Evolutionary conservation across 2,797 vertebrate species (phyloP).

Genomic region (Rhinichthys osculus): DNA sequence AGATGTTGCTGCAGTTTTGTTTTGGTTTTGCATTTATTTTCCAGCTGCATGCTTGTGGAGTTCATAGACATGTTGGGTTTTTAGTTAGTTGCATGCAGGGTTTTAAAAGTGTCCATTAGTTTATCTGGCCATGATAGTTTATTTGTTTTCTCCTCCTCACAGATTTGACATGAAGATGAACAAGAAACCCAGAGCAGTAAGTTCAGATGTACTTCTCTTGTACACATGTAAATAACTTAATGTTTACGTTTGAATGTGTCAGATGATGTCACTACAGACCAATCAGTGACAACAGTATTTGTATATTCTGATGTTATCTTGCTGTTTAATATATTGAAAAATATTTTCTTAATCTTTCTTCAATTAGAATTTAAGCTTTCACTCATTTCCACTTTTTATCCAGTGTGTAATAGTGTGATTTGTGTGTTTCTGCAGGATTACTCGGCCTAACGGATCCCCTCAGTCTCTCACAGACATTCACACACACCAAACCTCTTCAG

Average conservation of each 20-base stretch:
- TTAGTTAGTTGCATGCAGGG: slow-evolving; percentile 31
- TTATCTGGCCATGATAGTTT: slow-evolving; percentile 21
- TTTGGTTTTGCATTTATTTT: background rate
- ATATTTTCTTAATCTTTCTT: too few species aligned
- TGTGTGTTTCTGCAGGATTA: slow-evolving; percentile 72
- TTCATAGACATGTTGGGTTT: background rate
- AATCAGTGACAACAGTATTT: background rate
- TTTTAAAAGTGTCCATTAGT: background rate
- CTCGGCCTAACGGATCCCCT: slow-evolving; percentile 66
- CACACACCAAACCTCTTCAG: background rate
- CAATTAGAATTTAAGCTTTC: background rate
- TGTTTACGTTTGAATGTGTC: background rate
- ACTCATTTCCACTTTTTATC: background rate
- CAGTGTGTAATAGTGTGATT: slow-evolving; percentile 16
- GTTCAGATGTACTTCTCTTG: slow-evolving; percentile 64
- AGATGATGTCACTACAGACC: background rate
- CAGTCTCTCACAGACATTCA: background rate
- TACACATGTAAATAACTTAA: background rate
- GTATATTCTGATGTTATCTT: background rate
- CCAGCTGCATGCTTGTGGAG: slow-evolving; percentile 38
- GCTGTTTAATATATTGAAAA: too few species aligned
- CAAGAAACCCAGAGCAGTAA: slow-evolving; percentile 98
- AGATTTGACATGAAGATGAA: slow-evolving; percentile 99
- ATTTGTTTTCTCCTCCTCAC: slow-evolving; percentile 51
- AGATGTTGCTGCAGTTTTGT: background rate